These are phyloP conservation scores for Agonopterix arenella DNA, from an alignment of 2,888 invertebrate species.

Conservation along the genomic window DNA sequence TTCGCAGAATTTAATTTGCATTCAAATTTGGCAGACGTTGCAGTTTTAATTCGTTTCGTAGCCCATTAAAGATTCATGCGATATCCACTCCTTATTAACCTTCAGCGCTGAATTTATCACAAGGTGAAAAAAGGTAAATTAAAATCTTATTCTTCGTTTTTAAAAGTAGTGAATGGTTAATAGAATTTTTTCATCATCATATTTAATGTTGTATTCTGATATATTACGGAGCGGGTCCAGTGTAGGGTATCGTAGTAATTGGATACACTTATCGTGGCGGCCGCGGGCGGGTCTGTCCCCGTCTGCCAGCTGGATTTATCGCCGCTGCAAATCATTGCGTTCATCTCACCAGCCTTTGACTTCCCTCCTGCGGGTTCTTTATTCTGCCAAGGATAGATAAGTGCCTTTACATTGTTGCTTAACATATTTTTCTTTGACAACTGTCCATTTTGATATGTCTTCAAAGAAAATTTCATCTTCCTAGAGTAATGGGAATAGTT, in stretches of 20 bases:
- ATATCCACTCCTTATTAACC: no score
- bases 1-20: neutral
- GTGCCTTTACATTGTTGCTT: neutral
- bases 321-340: constrained; percentile 60
- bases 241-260: constrained; percentile 60
- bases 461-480: no score
- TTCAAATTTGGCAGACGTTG: neutral
- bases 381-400: neutral
- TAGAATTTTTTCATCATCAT: constrained; percentile 10
- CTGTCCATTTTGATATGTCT: no score
- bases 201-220: constrained; percentile 11
- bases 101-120: no score
- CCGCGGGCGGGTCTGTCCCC: constrained; percentile 58
- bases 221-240: constrained; percentile 30
- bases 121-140: neutral
- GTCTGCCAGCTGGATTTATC: constrained; percentile 54
- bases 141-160: constrained; percentile 2
- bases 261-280: constrained; percentile 65
- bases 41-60: no score
- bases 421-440: neutral
- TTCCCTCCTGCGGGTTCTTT: constrained; percentile 18
- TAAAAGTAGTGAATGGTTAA: constrained; percentile 5
- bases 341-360: constrained; percentile 37
- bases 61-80: no score
- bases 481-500: no score